Conservation (phyloP, 2,888 invertebrate species). For the Nymphalis urticae region DNA sequence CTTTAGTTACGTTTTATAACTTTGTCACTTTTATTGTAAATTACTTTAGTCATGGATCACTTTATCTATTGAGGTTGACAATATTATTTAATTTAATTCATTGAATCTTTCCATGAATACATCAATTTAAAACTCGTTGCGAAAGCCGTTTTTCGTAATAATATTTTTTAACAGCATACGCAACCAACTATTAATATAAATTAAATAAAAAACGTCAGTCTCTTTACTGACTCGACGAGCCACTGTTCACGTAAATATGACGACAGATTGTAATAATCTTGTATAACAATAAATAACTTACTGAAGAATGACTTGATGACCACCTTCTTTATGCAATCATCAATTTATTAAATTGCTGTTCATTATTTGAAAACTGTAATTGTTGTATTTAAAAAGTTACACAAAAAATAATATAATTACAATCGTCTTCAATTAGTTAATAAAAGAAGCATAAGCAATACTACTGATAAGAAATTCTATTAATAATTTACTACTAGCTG, state of each 20-base stretch:
- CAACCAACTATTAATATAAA: slow-evolving; percentile 1
- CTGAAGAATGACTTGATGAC: not conserved
- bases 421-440: too few relatives aligned
- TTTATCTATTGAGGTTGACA: not conserved
- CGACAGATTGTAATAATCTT: slow-evolving; percentile 21
- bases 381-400: slow-evolving; percentile 9
- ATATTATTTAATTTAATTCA: not conserved
- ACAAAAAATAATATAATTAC: too few relatives aligned
- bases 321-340: slow-evolving; percentile 19
- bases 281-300: slow-evolving; percentile 24
- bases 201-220: not conserved
- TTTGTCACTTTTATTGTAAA: not conserved
- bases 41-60: not conserved
- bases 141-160: not conserved
- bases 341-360: slow-evolving; percentile 19
- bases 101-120: not conserved
- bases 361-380: slow-evolving; percentile 8
- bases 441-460: too few relatives aligned
- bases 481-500: too few relatives aligned
- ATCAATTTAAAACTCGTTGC: not conserved
- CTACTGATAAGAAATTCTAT: too few relatives aligned
- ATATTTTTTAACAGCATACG: not conserved
- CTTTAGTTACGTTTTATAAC: not conserved
- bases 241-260: slow-evolving; percentile 15
- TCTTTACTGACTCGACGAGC: slow-evolving; percentile 4